Conservation (phyloP, 2,113 vertebrate genomes). For the Crotalus viridis region DNA sequence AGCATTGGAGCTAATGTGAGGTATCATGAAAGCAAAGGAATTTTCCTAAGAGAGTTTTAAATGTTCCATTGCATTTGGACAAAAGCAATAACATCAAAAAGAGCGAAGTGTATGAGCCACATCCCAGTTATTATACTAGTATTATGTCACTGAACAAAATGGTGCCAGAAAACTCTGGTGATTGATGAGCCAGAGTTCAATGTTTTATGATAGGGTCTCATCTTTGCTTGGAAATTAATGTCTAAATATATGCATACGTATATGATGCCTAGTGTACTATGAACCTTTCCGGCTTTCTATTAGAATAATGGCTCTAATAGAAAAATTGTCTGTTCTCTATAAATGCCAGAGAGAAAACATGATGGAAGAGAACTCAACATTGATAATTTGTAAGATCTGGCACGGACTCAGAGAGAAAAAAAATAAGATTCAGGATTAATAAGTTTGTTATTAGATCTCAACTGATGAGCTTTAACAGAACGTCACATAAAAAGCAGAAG, state of each 20-base stretch:
- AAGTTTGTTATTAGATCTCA: not conserved
- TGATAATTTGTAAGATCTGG: not conserved
- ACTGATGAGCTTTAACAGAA: not conserved
- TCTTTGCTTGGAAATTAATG: not conserved
- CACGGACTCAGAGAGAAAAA: not conserved
- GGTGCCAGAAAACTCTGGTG: not conserved
- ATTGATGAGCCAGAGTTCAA: not conserved
- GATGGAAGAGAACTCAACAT: not conserved
- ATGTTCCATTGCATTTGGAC: not conserved
- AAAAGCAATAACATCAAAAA: not conserved
- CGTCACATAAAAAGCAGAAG: not conserved
- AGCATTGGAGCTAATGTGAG: not conserved
- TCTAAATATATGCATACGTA: not conserved
- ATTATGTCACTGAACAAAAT: not conserved
- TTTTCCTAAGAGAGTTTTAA: not conserved
- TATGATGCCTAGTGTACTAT: not conserved
- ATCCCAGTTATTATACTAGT: not conserved
- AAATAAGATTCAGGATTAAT: not conserved
- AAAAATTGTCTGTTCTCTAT: conserved; percentile 22
- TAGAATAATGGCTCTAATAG: conserved; percentile 36
- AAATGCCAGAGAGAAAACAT: not conserved
- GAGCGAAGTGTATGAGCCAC: not conserved
- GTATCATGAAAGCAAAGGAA: not conserved
- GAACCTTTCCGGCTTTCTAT: conserved; percentile 13
- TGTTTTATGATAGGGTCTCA: not conserved